Percentiles rank a stretch among this genome's conserved stretches.
phyloP scores from a whole-genome alignment of 2,797 vertebrate genomes.

The Brachyalestes nurse region DNA sequence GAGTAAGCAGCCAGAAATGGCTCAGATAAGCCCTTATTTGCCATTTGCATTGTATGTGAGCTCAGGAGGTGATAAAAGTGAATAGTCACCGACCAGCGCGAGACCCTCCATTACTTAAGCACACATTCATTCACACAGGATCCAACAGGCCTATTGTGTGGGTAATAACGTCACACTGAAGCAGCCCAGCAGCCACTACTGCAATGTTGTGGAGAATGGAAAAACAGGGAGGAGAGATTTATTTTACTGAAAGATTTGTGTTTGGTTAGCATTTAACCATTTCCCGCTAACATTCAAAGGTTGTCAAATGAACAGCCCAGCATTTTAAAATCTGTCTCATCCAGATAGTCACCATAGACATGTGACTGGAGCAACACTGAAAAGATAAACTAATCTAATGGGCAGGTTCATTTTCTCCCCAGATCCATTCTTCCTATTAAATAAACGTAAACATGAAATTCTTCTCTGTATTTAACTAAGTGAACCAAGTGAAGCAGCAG shows the following conservation, averaged over 20 bases:
- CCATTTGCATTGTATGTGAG: slow-evolving; percentile 65
- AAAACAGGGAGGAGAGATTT: slow-evolving; percentile 1
- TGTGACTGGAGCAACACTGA: no score
- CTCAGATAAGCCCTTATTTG: slow-evolving; percentile 67
- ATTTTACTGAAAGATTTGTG: not conserved
- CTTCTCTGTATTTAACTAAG: no score
- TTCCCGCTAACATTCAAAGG: not conserved
- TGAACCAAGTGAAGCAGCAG: no score
- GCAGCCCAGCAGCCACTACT: slow-evolving; percentile 33
- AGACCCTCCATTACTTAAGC: slow-evolving; percentile 65
- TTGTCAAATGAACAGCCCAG: not conserved
- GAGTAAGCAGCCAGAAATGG: slow-evolving; percentile 36
- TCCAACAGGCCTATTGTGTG: slow-evolving; percentile 65
- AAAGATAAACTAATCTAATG: no score
- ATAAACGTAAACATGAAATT: no score
- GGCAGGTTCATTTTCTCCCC: no score
- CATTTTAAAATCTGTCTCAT: not conserved
- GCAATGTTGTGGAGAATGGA: not conserved
- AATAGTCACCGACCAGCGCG: slow-evolving; percentile 41
- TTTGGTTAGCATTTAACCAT: not conserved
- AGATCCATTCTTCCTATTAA: no score
- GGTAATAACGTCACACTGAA: slow-evolving; percentile 59
- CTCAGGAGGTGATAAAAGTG: slow-evolving; percentile 59
- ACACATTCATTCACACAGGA: slow-evolving; percentile 65
- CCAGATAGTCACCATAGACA: no score